phyloP scores from a whole-genome alignment of 2,888 invertebrate species.

The Caenorhabditis auriculariae region DNA sequence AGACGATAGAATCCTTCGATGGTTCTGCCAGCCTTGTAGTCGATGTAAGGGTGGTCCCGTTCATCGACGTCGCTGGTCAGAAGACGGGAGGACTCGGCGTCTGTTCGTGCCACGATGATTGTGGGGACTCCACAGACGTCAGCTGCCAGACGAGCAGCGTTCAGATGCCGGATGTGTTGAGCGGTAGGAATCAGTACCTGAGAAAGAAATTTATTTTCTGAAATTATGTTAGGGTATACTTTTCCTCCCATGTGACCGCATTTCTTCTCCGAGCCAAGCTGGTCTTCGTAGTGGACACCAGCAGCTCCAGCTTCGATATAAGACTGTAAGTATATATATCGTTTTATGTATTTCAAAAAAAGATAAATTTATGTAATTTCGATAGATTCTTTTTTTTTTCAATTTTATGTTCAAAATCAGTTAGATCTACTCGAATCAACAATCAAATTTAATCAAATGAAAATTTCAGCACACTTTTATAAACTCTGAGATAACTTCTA shows the following conservation, averaged over 20 bases:
- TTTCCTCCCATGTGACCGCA: conserved; percentile 65
- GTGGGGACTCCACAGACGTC: conserved; percentile 64
- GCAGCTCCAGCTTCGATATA: conserved; percentile 63
- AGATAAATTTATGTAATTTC: too few relatives aligned
- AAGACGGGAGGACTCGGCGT: conserved; percentile 64
- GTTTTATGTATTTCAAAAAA: background rate
- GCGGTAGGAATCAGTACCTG: conserved; percentile 63
- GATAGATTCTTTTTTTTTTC: too few relatives aligned
- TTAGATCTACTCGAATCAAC: too few relatives aligned
- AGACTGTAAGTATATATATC: conserved; percentile 34
- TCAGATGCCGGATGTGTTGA: conserved; percentile 64
- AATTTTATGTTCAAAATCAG: too few relatives aligned
- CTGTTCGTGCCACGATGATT: conserved; percentile 64
- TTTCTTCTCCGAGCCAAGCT: conserved; percentile 65
- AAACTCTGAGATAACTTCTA: too few relatives aligned
- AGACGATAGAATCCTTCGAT: conserved; percentile 63
- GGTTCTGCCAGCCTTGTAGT: conserved; percentile 61
- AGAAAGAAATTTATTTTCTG: background rate
- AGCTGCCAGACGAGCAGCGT: conserved; percentile 65
- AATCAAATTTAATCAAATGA: too few relatives aligned
- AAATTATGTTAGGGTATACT: conserved; percentile 17
- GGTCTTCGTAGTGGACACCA: conserved; percentile 65
- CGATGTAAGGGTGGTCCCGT: conserved; percentile 64
- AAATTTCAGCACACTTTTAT: too few relatives aligned
- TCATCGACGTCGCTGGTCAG: conserved; percentile 64